A percentile compares a stretch with the other conserved stretches of the same genome.
Evolutionary conservation across 2,113 vertebrate genomes (phyloP).

Genomic region (Dendropsophus ebraccatus): DNA sequence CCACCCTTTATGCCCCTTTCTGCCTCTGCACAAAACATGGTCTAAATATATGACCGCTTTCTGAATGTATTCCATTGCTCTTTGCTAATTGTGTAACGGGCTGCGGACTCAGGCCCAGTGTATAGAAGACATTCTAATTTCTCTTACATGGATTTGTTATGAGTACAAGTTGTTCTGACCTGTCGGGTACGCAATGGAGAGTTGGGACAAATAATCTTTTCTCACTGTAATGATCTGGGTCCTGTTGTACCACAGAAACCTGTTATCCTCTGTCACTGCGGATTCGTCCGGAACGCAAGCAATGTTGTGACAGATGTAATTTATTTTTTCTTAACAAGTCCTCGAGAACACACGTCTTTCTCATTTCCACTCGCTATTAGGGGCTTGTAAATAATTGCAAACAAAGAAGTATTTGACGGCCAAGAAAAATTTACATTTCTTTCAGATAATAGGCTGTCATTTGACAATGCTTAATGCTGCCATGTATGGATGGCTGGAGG

Average conservation of each 20-base stretch:
- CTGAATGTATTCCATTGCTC: background rate
- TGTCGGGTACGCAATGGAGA: slow-evolving; percentile 9
- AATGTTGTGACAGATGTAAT: slow-evolving; percentile 59
- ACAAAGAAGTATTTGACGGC: slow-evolving; percentile 55
- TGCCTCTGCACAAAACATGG: background rate
- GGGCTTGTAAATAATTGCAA: slow-evolving; percentile 57
- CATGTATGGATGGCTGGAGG: background rate
- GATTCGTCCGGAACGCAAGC: slow-evolving; percentile 31
- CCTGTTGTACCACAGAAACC: slow-evolving; percentile 52
- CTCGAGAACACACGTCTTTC: slow-evolving; percentile 53
- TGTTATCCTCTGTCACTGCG: slow-evolving; percentile 57
- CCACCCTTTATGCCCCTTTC: background rate
- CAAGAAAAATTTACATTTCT: slow-evolving; percentile 49
- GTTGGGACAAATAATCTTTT: slow-evolving; percentile 51
- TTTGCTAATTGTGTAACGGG: background rate
- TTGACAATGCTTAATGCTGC: slow-evolving; percentile 39
- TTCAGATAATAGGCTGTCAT: slow-evolving; percentile 43
- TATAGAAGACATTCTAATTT: slow-evolving; percentile 12
- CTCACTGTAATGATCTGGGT: slow-evolving; percentile 50
- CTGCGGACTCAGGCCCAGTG: background rate
- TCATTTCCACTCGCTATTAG: slow-evolving; percentile 57
- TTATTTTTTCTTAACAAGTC: slow-evolving; percentile 59
- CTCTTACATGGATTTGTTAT: slow-evolving; percentile 18
- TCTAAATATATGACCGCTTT: background rate
- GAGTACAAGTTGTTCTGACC: slow-evolving; percentile 40